Base-by-base conservation (phyloP, 2,888 invertebrate species). In the Caenorhabditis doughertyi region DNA sequence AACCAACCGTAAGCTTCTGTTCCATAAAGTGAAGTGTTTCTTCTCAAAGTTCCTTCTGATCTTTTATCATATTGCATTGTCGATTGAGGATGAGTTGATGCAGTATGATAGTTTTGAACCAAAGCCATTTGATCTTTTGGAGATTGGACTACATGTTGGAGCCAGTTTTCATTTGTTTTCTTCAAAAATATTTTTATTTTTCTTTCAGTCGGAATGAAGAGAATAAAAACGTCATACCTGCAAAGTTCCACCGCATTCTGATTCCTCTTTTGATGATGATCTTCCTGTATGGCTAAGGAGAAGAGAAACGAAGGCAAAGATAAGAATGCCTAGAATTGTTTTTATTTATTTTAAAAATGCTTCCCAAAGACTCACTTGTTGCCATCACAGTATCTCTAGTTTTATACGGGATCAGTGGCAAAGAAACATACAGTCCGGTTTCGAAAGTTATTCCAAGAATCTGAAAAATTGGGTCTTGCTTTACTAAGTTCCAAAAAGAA, bases 371-470 rank as follows among this genome's bases (percentile, higher is more conserved):
- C 65, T 62, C 49, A 85, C 85, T 65, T 21, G 81, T 84, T 2
- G 83, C 84, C 58, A 85, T 83, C 8, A 87, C 74, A 60, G 74
- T 58, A 53, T 87, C 87, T 21, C 87, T 60, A 0, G 81, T 65
- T 44, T 80, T 73, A 42, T 83, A 87, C 4, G 81, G 68, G 16
- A 85, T 49, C 13, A 85, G 42, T 11, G 87, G 87, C 0, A 87
- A 74, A 35, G 79, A 53, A 13, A 87, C 79, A 73, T 84, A 85
- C n/a, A 87, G 70, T 4, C 53, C 79, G 11, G 79, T 73, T 32
- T 83, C 81, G 39, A 84, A 71, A 9, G 84, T 39, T 5, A 84
- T 83, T 2, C 77, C 64, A 3, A 85, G 64, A 25, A 85, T 71
- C 84, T 85, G 74, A 62, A 84, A 11, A 25, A 16, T 1, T 47